Evolutionary conservation across 2,113 vertebrate species (phyloP).

Genomic region (Myanophis thanlyinensis): DNA sequence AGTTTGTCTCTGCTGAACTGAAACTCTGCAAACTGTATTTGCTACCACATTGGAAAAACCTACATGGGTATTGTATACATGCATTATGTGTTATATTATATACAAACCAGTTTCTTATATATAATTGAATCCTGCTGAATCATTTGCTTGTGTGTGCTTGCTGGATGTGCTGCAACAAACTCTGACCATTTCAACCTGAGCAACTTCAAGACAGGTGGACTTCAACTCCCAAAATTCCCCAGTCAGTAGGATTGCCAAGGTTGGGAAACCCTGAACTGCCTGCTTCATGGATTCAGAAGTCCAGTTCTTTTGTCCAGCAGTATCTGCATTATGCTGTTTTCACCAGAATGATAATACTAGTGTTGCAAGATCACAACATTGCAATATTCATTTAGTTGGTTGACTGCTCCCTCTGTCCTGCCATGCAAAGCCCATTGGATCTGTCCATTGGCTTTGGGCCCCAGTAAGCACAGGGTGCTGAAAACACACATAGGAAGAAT

Average conservation of each 20-base stretch:
- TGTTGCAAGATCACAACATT: not conserved
- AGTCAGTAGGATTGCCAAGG: not conserved
- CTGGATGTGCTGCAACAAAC: too few relatives aligned
- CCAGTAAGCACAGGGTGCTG: not conserved
- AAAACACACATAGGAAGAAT: not conserved
- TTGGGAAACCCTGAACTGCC: not conserved
- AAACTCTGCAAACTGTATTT: too few relatives aligned
- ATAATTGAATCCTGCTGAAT: too few relatives aligned
- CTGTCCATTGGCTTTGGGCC: not conserved
- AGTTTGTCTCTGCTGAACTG: too few relatives aligned
- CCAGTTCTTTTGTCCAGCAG: not conserved
- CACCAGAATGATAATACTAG: not conserved
- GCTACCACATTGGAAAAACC: too few relatives aligned
- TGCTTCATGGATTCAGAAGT: not conserved
- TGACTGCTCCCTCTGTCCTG: not conserved
- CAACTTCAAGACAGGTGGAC: not conserved
- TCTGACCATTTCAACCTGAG: too few relatives aligned
- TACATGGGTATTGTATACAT: too few relatives aligned
- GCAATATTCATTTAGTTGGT: not conserved
- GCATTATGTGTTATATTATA: too few relatives aligned
- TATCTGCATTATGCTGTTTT: not conserved
- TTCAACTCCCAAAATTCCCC: not conserved
- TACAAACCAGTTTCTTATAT: too few relatives aligned
- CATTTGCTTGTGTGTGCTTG: too few relatives aligned
- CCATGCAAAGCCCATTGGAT: not conserved